These are phyloP conservation scores for Pogonus chalceus DNA, from an alignment of 1,140 invertebrate genomes.

Conservation along the genomic window DNA sequence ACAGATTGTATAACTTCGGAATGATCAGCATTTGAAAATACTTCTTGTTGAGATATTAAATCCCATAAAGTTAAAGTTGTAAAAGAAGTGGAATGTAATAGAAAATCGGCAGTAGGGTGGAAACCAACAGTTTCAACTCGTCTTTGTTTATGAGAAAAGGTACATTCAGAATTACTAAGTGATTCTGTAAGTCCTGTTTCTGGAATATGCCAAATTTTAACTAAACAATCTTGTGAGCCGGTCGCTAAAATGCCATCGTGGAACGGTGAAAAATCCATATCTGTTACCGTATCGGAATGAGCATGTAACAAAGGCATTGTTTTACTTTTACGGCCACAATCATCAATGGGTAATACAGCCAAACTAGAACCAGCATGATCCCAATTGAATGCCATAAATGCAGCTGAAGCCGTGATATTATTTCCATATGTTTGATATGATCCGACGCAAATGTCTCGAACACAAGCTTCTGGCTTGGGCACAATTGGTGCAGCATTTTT, in stretches of 20 bases:
- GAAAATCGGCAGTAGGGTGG: constrained; percentile 75
- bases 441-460: constrained; percentile 79
- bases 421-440: constrained; percentile 89
- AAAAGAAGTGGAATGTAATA: constrained; percentile 71
- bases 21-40: constrained; percentile 69
- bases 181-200: constrained; percentile 66
- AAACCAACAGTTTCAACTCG: constrained; percentile 78
- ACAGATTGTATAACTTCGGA: constrained; percentile 74
- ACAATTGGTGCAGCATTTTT: constrained; percentile 92
- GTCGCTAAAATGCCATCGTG: constrained; percentile 85
- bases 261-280: constrained; percentile 90
- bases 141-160: constrained; percentile 68
- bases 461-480: constrained; percentile 82
- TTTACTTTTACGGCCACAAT: constrained; percentile 77
- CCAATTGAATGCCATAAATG: constrained; percentile 89
- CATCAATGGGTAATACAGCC: constrained; percentile 73
- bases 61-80: constrained; percentile 81
- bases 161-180: constrained; percentile 67
- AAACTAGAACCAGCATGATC: constrained; percentile 78
- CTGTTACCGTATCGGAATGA: constrained; percentile 84
- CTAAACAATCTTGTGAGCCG: constrained; percentile 82
- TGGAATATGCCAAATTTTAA: constrained; percentile 81
- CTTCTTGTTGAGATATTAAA: constrained; percentile 67
- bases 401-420: constrained; percentile 83
- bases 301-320: constrained; percentile 74